Evolutionary conservation across 2,888 invertebrate genomes (phyloP).

Genomic region (Scelioninae gen. 1): DNA sequence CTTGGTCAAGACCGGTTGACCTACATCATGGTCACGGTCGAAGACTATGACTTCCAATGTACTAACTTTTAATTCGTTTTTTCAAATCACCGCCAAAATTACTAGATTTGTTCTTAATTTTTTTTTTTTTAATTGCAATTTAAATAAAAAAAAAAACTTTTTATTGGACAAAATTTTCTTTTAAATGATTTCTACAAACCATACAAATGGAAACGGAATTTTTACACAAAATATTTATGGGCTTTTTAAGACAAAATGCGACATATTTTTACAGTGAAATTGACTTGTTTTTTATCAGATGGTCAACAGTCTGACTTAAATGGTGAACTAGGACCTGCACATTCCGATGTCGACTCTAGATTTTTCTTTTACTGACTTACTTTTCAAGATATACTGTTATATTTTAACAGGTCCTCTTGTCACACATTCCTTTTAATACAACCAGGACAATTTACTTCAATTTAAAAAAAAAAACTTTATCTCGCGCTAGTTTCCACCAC

Average conservation of each 20-base stretch:
- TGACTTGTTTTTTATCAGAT: too few relatives aligned
- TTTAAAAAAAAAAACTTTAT: too few relatives aligned
- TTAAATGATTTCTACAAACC: too few relatives aligned
- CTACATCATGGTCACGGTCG: constrained; percentile 83
- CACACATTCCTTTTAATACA: constrained; percentile 50
- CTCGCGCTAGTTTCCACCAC: too few relatives aligned
- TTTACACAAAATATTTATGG: not conserved
- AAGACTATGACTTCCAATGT: constrained; percentile 69
- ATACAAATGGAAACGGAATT: too few relatives aligned
- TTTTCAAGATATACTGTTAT: constrained; percentile 63
- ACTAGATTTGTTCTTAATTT: too few relatives aligned
- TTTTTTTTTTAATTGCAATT: too few relatives aligned
- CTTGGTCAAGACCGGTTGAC: constrained; percentile 80
- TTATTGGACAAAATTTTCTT: too few relatives aligned
- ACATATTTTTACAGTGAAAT: too few relatives aligned
- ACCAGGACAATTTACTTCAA: not conserved
- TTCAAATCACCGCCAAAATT: too few relatives aligned
- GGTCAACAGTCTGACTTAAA: constrained; percentile 60
- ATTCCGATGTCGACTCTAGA: constrained; percentile 62
- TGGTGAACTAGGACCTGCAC: constrained; percentile 70
- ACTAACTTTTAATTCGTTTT: constrained; percentile 10
- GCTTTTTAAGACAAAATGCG: constrained; percentile 3
- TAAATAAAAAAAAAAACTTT: too few relatives aligned
- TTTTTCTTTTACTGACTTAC: constrained; percentile 55
- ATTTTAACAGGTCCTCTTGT: constrained; percentile 61